Evolutionary conservation across 2,113 vertebrate species (phyloP).

Genomic region (Psephotus haematonotus): DNA sequence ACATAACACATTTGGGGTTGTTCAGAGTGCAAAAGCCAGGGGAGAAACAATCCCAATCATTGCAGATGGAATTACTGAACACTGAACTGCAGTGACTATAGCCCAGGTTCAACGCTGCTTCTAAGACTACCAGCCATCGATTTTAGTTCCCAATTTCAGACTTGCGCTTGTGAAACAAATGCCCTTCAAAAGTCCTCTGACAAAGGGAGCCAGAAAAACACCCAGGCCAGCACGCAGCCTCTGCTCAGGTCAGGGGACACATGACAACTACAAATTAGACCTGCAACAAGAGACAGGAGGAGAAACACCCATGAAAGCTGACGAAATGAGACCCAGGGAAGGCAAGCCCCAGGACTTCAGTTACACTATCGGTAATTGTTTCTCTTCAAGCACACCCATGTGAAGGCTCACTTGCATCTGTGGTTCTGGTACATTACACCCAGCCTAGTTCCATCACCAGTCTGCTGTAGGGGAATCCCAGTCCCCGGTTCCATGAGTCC

Average conservation of each 20-base stretch:
- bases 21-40: background rate
- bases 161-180: background rate
- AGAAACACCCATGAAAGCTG: background rate
- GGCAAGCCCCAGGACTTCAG: background rate
- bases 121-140: background rate
- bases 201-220: background rate
- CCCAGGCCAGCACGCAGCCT: background rate
- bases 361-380: background rate
- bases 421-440: background rate
- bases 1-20: background rate
- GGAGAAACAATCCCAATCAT: background rate
- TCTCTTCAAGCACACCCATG: background rate
- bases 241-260: background rate
- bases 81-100: background rate
- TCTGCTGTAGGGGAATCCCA: background rate
- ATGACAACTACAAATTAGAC: background rate
- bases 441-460: background rate
- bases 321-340: background rate
- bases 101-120: background rate
- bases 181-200: background rate
- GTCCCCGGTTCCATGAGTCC: background rate
- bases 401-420: background rate
- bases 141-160: background rate
- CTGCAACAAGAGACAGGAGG: background rate
- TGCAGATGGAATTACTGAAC: background rate